Conservation (phyloP, 2,797 vertebrate species). For the Spinibarbus caldwelli region DNA sequence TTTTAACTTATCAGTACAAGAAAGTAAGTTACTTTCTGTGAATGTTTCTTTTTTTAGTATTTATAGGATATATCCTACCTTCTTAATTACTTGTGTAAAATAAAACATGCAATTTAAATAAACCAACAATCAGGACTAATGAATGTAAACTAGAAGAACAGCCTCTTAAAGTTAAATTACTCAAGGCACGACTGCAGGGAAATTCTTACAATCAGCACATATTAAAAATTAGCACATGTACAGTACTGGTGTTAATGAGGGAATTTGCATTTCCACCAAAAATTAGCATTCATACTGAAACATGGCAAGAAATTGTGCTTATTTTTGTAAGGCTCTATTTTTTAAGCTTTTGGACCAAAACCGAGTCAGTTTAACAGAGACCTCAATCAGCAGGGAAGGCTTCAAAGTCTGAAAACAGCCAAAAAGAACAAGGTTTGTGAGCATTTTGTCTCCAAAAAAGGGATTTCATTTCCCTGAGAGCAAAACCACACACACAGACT, state of each 20-base stretch:
- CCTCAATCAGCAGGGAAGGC: background rate
- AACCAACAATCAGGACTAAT: conserved; percentile 29
- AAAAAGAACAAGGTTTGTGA: conserved; percentile 7
- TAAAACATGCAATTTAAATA: conserved; percentile 10
- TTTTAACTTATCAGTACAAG: background rate
- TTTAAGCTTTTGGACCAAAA: background rate
- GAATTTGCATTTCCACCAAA: conserved; percentile 22
- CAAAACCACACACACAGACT: background rate
- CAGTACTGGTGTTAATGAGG: background rate
- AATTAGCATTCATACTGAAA: background rate
- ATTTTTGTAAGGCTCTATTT: background rate
- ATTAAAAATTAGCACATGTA: conserved; percentile 16
- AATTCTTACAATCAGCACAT: conserved; percentile 25
- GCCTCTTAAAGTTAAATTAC: conserved; percentile 4
- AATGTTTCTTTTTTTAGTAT: background rate
- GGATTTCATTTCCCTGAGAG: conserved; percentile 28
- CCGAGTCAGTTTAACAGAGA: background rate
- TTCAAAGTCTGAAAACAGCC: conserved; percentile 3
- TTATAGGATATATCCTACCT: background rate
- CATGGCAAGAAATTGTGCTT: background rate
- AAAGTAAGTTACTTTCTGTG: background rate
- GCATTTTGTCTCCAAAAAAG: background rate
- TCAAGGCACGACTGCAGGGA: conserved; percentile 16
- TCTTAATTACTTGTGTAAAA: conserved; percentile 3
- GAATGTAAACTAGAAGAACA: conserved; percentile 10